Base-by-base conservation (phyloP, 2,797 vertebrate genomes). In the Cichlasoma orientale region DNA sequence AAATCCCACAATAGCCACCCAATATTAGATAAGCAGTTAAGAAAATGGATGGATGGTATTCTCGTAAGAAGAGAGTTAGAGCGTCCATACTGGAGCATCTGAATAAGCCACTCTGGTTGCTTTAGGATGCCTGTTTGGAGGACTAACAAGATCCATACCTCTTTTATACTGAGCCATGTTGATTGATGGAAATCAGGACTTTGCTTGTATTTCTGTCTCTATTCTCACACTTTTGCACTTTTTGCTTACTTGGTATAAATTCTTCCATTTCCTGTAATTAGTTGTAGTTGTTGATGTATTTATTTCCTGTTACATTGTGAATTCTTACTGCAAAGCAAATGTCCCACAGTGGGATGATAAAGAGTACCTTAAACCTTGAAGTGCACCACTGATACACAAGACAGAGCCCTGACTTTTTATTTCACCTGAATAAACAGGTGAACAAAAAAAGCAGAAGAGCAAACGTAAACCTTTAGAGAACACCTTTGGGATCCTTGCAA, bases 221-320 rank as follows among this genome's bases (percentile, higher is more conserved):
- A 27, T 21, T 44, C 9, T 7, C 19, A 16, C 61, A 50, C 1
- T 2, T 50, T 68, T 29, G 6, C 16, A 4, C 16, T 7, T 50
- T 50, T 68, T 68, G 41, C 41, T 68, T 19, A 68, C 41, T 50
- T 47, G 61, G 41, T 50, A 68, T 25, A 27, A 47, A 27, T 63
- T 19, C 23, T 6, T 44, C 38, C 8, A 63, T 19, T 47, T 66
- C 23, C 41, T 47, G 41, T 47, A 12, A 29, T 19, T 47, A 29
- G 23, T 19, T 12, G 16, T 41, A 44, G 59, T 44, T 52, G 19
- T 53, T 19, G 41, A 1, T 0, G 27, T 27, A 4, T 66, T 66
- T 29, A 29, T 66, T 66, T 66, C 38, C 44, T 27, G 16, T 66
- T 61, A 36, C n/a, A n/a, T n/a, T 33, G 29, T 11, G 31, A 59